A percentile compares a stretch with the other conserved stretches of the same genome.
phyloP scores from a whole-genome alignment of 2,797 vertebrate genomes.

The Hippopotamyrus pictus region DNA sequence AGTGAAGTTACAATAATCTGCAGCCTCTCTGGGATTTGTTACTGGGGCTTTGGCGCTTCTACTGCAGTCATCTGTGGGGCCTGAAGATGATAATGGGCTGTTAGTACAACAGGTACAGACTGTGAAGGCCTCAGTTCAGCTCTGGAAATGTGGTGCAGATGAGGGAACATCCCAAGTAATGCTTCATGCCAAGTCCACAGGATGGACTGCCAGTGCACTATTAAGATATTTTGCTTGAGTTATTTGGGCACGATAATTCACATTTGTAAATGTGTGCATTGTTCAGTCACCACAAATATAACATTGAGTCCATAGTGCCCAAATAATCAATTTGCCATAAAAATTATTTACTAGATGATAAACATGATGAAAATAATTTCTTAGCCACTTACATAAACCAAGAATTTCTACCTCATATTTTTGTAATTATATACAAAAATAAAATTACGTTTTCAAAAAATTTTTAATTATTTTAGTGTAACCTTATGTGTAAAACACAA shows the following conservation, averaged over 20 bases:
- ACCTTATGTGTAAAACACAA: neutral
- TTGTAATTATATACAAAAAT: neutral
- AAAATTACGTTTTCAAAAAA: too few relatives aligned
- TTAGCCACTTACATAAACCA: neutral
- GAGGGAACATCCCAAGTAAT: neutral
- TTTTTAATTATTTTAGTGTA: neutral
- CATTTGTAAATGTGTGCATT: neutral
- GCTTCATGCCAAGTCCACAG: neutral
- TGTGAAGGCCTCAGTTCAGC: neutral
- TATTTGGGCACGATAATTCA: neutral
- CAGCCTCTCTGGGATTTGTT: neutral
- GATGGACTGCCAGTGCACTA: neutral
- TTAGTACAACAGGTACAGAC: neutral
- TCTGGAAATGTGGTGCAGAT: neutral
- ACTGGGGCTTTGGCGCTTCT: neutral
- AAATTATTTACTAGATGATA: neutral
- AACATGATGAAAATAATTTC: neutral
- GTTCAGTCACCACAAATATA: neutral
- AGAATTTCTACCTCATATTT: neutral
- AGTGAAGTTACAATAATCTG: neutral
- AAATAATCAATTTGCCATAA: neutral
- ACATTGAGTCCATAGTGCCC: neutral
- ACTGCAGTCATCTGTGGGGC: neutral
- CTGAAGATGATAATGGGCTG: neutral
- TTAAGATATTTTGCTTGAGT: neutral